A percentile compares a stretch with the other conserved stretches of the same genome.
Evolutionary conservation across 2,113 vertebrate genomes (phyloP).

Genomic region (Sclerurus mexicanus): DNA sequence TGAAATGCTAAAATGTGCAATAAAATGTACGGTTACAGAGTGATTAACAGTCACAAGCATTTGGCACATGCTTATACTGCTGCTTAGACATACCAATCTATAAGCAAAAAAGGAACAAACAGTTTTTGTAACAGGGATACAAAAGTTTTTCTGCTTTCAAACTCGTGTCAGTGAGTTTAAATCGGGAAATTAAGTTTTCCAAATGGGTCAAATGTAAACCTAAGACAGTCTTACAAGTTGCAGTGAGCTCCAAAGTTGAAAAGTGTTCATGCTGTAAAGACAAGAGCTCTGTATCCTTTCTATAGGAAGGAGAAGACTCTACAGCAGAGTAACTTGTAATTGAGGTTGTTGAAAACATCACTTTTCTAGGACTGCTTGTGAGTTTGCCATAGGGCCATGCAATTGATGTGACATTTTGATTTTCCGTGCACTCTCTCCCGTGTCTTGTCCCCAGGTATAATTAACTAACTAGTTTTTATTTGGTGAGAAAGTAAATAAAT

Average conservation of each 20-base stretch:
- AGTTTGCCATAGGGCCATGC: not conserved
- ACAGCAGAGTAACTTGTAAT: not conserved
- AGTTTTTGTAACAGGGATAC: not conserved
- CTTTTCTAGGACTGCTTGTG: not conserved
- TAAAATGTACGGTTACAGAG: not conserved
- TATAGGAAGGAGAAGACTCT: not conserved
- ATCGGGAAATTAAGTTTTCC: not conserved
- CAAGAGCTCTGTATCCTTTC: not conserved
- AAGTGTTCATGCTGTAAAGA: not conserved
- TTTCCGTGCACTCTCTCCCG: not conserved
- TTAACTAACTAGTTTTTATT: not conserved
- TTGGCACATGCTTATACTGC: not conserved
- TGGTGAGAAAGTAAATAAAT: not conserved
- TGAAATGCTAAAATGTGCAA: constrained; percentile 1
- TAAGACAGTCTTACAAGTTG: not conserved
- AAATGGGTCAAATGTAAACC: not conserved
- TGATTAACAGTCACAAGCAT: not conserved
- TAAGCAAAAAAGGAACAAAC: not conserved
- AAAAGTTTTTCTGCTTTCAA: not conserved
- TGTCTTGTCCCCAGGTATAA: not conserved
- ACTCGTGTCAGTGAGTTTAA: not conserved
- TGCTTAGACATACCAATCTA: not conserved
- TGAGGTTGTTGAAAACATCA: not conserved
- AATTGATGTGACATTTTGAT: not conserved
- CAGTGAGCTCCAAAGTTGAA: not conserved